Evolutionary conservation across 2,888 invertebrate genomes (phyloP).

Genomic region (Cremastinae sp.): DNA sequence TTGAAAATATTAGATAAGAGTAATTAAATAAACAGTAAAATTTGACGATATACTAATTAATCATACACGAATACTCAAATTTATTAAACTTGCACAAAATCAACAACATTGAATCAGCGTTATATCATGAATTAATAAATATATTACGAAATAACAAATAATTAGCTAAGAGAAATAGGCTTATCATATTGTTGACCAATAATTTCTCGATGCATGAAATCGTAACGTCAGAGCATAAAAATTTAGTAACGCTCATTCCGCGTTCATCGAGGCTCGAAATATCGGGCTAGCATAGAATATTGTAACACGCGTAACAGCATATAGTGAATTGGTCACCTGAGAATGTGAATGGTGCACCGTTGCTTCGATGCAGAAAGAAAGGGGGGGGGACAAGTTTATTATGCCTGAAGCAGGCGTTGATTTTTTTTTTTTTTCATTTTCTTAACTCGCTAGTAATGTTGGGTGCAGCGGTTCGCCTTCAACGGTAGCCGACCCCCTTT

Average conservation of each 20-base stretch:
- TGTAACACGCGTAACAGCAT: slow-evolving; percentile 42
- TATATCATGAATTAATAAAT: no score
- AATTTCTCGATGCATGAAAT: slow-evolving; percentile 9
- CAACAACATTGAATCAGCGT: no score
- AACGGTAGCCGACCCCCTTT: slow-evolving; percentile 78
- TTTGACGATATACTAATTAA: no score
- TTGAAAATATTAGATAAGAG: no score
- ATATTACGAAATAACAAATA: no score
- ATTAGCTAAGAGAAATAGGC: background rate
- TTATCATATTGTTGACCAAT: background rate
- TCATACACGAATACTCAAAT: no score
- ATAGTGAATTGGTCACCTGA: slow-evolving; percentile 72
- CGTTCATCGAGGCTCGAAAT: slow-evolving; percentile 7
- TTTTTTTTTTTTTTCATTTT: slow-evolving; percentile 18
- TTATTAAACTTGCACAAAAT: no score
- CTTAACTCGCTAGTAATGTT: slow-evolving; percentile 39
- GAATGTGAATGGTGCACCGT: slow-evolving; percentile 75
- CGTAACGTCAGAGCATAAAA: background rate
- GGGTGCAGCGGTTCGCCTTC: slow-evolving; percentile 77
- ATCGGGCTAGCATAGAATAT: slow-evolving; percentile 26
- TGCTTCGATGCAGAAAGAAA: slow-evolving; percentile 54
- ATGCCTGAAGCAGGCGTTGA: slow-evolving; percentile 52
- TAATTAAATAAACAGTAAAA: no score
- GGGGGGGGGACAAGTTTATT: slow-evolving; percentile 48
- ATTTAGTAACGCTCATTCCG: slow-evolving; percentile 11